These are phyloP conservation scores for Ostrea edulis DNA, from an alignment of 1,140 invertebrate genomes.

Conservation along the genomic window DNA sequence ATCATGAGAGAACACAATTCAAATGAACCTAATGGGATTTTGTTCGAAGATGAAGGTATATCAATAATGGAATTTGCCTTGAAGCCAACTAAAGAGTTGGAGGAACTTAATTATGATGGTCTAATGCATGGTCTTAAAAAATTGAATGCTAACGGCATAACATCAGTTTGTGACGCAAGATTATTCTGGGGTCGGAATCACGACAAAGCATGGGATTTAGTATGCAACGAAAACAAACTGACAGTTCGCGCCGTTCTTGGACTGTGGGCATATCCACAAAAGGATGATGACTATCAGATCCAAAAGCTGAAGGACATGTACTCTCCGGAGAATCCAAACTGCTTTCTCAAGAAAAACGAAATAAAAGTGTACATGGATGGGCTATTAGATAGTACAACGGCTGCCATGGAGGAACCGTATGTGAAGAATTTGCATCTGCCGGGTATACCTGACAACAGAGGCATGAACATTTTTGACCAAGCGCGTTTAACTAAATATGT, in stretches of 20 bases:
- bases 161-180: slow-evolving; percentile 57
- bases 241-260: slow-evolving; percentile 49
- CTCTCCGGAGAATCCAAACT: slow-evolving; percentile 1
- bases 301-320: slow-evolving; percentile 47
- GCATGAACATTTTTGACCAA: slow-evolving; percentile 57
- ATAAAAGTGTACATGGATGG: slow-evolving; percentile 59
- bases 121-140: slow-evolving; percentile 44
- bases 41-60: slow-evolving; percentile 55
- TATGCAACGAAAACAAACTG: slow-evolving; percentile 15
- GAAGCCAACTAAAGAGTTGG: slow-evolving; percentile 28
- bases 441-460: slow-evolving; percentile 52
- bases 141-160: slow-evolving; percentile 54
- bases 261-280: slow-evolving; percentile 53
- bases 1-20: slow-evolving; percentile 52
- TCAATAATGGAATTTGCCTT: slow-evolving; percentile 54
- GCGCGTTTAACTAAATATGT: slow-evolving; percentile 52
- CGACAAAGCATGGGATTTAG: slow-evolving; percentile 49
- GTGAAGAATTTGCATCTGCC: slow-evolving; percentile 28
- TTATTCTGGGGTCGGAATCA: slow-evolving; percentile 50
- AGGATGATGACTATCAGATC: slow-evolving; percentile 52
- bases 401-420: slow-evolving; percentile 51
- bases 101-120: slow-evolving; percentile 51
- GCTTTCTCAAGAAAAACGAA: slow-evolving; percentile 49
- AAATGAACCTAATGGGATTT: slow-evolving; percentile 57
- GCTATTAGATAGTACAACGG: slow-evolving; percentile 51